phyloP scores from a whole-genome alignment of 2,888 invertebrate species.

The Archips crataeganus region DNA sequence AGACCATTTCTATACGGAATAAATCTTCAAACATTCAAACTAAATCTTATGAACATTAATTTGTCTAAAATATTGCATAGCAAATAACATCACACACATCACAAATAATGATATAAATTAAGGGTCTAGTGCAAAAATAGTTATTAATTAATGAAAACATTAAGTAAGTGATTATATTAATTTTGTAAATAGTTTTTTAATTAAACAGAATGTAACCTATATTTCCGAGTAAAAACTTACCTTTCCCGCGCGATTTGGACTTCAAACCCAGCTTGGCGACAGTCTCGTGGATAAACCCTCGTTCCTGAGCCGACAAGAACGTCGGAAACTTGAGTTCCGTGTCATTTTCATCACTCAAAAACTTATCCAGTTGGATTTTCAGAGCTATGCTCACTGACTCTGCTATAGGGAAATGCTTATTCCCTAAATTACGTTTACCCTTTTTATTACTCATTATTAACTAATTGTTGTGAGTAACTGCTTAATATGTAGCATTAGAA shows the following conservation, averaged over 20 bases:
- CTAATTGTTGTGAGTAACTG: slow-evolving; percentile 16
- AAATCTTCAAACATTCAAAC: too few species aligned
- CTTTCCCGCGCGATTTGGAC: slow-evolving; percentile 93
- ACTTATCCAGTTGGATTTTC: slow-evolving; percentile 80
- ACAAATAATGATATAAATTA: not conserved
- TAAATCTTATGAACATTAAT: too few species aligned
- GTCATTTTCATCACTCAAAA: slow-evolving; percentile 78
- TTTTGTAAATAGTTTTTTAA: not conserved
- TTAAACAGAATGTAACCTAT: slow-evolving; percentile 29
- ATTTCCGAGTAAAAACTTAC: slow-evolving; percentile 66
- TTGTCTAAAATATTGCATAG: too few species aligned
- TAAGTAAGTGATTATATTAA: not conserved
- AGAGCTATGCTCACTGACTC: slow-evolving; percentile 82
- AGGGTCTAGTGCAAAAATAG: not conserved
- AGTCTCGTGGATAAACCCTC: slow-evolving; percentile 92
- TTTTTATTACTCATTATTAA: slow-evolving; percentile 76
- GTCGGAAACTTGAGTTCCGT: slow-evolving; percentile 88
- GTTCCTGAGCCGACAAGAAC: slow-evolving; percentile 90
- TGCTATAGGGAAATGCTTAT: slow-evolving; percentile 79
- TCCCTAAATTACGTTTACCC: slow-evolving; percentile 70
- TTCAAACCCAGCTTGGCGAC: slow-evolving; percentile 89
- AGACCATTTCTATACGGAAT: too few species aligned
- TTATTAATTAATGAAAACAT: not conserved
- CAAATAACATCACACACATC: too few species aligned
- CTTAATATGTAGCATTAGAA: slow-evolving; percentile 5